phyloP scores from a whole-genome alignment of 2,113 vertebrate genomes.

The Platichthys flesus region DNA sequence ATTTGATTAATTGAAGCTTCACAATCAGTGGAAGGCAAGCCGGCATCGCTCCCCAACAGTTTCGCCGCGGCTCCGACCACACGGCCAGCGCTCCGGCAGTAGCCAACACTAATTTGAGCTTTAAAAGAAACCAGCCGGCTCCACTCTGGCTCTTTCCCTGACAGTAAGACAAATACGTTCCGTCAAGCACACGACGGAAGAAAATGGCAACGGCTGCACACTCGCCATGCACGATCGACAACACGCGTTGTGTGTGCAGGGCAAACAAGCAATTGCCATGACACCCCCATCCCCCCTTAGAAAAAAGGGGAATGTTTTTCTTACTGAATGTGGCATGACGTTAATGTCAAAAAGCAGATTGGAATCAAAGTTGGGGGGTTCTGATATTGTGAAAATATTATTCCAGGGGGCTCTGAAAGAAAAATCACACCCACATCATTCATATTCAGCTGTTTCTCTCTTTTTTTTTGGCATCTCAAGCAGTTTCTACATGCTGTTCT shows the following conservation, averaged over 20 bases:
- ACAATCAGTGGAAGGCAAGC: neutral
- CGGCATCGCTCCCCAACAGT: neutral
- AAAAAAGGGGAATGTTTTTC: neutral
- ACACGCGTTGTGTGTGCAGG: conserved; percentile 47
- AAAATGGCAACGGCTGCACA: conserved; percentile 36
- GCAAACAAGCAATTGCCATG: conserved; percentile 56
- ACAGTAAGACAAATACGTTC: conserved; percentile 50
- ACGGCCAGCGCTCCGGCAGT: neutral
- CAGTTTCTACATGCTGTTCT: conserved; percentile 55
- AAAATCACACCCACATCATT: conserved; percentile 4
- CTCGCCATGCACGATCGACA: conserved; percentile 41
- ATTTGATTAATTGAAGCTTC: conserved; percentile 12
- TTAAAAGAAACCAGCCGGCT: conserved; percentile 33
- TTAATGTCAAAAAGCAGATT: conserved; percentile 8
- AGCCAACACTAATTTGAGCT: conserved; percentile 18
- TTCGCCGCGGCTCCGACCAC: conserved; percentile 1
- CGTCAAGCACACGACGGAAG: conserved; percentile 45
- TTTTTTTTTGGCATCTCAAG: conserved; percentile 39
- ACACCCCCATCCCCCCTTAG: conserved; percentile 5
- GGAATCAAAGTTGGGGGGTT: neutral
- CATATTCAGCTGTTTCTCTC: conserved; percentile 28
- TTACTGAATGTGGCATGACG: conserved; percentile 3
- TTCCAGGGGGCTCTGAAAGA: neutral
- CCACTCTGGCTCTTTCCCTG: conserved; percentile 28
- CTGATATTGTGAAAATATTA: conserved; percentile 22